Base-by-base conservation (phyloP, 2,888 invertebrate genomes). In the Teleiodes luculella region DNA sequence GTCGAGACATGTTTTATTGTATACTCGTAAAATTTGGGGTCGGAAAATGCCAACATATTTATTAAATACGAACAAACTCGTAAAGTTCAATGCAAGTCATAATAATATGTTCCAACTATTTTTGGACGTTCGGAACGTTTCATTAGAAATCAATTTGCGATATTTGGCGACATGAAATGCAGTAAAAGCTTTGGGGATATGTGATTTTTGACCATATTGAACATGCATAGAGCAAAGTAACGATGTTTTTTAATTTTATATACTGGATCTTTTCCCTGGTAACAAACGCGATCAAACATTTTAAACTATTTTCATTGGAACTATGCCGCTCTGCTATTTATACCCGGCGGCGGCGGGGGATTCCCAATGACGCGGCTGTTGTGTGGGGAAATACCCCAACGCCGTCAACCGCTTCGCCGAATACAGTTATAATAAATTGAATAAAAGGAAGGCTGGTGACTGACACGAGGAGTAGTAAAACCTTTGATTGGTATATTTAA, bases 1-100 rank as follows among this genome's bases (percentile, higher is more conserved):
- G 86, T 83, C 88, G 88, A 84, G 88, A 88, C 89, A 88, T 88
- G 87, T 87, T 89, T 89, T 89, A 88, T 86, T 88, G 86, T 82
- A 67, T 73, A 66, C 67, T 85, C 87, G 86, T 89, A 87, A 89
- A 89, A 86, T 88, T 86, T 83, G 78, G 86, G 87, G 83, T 81
- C 80, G 85, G 86, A 78, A 86, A 82, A 85, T 78, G 83, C 86
- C 86, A 83, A 86, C 83, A 86, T 87, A 88, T 88, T 89, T 89
- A 89, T 80, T 88, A 88, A 89, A 89, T 88, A 87, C 83, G 84
- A 85, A 86, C 84, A 84, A 86, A 80, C 64, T 84, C 81, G 86
- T 89, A 87, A 89, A 87, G 69, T 78, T 69, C 72, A 86, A 84
- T 83, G 81, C 83, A 83, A 78, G 80, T 83, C 76, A 80, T 86